These are phyloP conservation scores for Peucedramus taeniatus DNA, from an alignment of 2,113 vertebrate species.

Conservation along the genomic window DNA sequence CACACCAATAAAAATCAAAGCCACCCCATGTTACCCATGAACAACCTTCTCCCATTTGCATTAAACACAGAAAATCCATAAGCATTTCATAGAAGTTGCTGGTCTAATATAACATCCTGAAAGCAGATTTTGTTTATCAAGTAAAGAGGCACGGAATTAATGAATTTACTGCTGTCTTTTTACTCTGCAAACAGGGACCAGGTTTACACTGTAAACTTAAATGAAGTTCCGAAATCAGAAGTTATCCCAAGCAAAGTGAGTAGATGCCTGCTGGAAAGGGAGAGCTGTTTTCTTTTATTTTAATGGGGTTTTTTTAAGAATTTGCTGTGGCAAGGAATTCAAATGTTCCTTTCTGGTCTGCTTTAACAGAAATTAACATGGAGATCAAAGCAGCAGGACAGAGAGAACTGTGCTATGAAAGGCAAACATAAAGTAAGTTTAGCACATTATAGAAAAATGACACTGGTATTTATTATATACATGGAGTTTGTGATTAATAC, in stretches of 20 bases:
- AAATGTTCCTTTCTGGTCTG: constrained; percentile 8
- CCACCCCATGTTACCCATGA: background rate
- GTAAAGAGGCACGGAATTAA: background rate
- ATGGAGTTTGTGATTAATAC: background rate
- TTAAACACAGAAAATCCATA: constrained; percentile 29
- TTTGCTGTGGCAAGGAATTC: background rate
- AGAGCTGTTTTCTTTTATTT: background rate
- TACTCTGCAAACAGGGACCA: constrained; percentile 86
- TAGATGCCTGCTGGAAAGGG: background rate
- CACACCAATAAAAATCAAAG: background rate
- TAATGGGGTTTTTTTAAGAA: background rate
- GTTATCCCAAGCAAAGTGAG: constrained; percentile 93
- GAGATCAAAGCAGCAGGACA: constrained; percentile 91
- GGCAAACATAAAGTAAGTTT: constrained; percentile 93
- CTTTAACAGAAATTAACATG: constrained; percentile 89
- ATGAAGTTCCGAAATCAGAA: constrained; percentile 92
- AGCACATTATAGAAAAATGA: background rate
- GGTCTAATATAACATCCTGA: background rate
- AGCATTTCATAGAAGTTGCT: background rate
- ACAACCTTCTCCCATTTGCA: background rate
- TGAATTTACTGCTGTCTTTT: background rate
- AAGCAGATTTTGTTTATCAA: constrained; percentile 31
- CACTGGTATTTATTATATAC: background rate
- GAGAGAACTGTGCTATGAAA: constrained; percentile 95
- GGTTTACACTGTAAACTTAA: constrained; percentile 96